These are phyloP conservation scores for Callopanchax toddi DNA, from an alignment of 2,113 vertebrate species.

Conservation along the genomic window DNA sequence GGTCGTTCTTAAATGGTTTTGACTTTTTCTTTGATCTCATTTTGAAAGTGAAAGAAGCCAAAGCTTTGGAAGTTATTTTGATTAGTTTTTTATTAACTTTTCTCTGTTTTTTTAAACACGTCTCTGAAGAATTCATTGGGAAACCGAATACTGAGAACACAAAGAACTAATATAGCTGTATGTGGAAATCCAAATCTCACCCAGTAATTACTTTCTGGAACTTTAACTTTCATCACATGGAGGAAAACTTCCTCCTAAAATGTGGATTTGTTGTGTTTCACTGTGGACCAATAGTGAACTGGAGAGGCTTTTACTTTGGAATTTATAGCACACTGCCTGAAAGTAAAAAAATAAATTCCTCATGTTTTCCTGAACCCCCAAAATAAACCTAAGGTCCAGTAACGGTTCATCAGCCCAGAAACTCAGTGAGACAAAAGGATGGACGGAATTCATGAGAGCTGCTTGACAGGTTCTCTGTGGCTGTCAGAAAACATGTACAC, in stretches of 20 bases:
- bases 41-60: conserved; percentile 74
- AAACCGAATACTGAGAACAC: conserved; percentile 44
- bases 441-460: no score
- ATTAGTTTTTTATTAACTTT: conserved; percentile 79
- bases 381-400: no score
- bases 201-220: conserved; percentile 8
- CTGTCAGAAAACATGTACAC: no score
- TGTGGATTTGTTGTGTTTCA: not conserved
- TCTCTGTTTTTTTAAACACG: conserved; percentile 54
- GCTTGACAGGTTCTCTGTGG: no score
- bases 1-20: conserved; percentile 79
- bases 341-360: no score
- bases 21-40: conserved; percentile 80
- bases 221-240: not conserved
- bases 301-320: not conserved
- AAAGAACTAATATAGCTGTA: conserved; percentile 40
- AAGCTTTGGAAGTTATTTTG: conserved; percentile 82
- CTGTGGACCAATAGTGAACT: not conserved
- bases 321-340: no score
- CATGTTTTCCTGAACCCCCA: no score
- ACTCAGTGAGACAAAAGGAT: no score
- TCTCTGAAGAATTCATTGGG: conserved; percentile 72
- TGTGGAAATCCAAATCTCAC: conserved; percentile 13
- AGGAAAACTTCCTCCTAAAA: no score
- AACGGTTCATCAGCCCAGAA: no score